These are phyloP conservation scores for Orchestia grillus DNA, from an alignment of 1,140 invertebrate species.

Conservation along the genomic window DNA sequence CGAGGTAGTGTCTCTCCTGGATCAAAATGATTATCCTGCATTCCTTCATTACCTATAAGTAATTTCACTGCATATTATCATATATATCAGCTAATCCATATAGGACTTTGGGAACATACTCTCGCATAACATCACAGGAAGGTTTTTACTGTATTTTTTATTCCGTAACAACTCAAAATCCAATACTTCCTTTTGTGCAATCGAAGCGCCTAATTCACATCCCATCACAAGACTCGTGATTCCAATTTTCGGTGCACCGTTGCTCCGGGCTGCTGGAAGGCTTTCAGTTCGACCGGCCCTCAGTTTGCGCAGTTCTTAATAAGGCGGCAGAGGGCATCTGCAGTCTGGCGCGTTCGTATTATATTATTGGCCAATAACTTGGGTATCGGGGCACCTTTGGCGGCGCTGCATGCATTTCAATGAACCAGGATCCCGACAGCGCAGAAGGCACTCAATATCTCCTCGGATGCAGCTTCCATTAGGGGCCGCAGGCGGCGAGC, in stretches of 20 bases:
- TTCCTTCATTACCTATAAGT: not conserved
- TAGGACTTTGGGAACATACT: not conserved
- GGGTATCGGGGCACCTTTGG: not conserved
- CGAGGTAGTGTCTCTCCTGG: not conserved
- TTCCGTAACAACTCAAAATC: not conserved
- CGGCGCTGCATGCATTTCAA: not conserved
- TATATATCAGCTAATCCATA: no score
- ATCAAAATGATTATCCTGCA: not conserved
- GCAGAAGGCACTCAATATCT: not conserved
- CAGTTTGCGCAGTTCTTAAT: not conserved
- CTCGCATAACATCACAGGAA: not conserved
- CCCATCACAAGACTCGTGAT: not conserved
- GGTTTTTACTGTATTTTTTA: not conserved
- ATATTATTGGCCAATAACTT: conserved; percentile 2
- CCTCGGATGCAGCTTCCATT: not conserved
- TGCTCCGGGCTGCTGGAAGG: not conserved
- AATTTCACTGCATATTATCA: no score
- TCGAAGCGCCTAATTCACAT: not conserved
- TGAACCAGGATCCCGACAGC: not conserved
- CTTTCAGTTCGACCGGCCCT: not conserved
- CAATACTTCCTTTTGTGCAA: not conserved
- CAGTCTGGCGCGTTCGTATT: not conserved
- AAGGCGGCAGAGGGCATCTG: not conserved
- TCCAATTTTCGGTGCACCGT: not conserved
- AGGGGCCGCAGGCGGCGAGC: not conserved